A percentile compares a stretch with the other conserved stretches of the same genome.
phyloP scores from a whole-genome alignment of 1,140 invertebrate genomes.

The Microvelia longipes region DNA sequence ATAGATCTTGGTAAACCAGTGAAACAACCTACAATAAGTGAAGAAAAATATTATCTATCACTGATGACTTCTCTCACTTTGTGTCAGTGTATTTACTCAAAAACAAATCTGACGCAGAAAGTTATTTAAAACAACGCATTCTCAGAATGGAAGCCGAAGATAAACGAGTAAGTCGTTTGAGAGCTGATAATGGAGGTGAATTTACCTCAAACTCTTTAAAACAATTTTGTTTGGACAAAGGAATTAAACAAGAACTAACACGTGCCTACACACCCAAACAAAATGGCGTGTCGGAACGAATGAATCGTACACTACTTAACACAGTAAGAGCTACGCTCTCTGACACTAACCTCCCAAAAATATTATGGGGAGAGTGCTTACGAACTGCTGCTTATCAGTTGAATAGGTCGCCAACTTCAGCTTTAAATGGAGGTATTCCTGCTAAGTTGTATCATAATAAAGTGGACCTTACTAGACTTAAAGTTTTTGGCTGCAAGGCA shows the following conservation, averaged over 20 bases:
- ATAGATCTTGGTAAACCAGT: not conserved
- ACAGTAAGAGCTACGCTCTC: not conserved
- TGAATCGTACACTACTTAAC: not conserved
- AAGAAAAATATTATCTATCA: not conserved
- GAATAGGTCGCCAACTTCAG: not conserved
- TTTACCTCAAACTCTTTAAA: not conserved
- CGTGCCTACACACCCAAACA: not conserved
- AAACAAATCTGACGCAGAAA: not conserved
- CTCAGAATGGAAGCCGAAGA: not conserved
- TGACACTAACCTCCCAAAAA: not conserved
- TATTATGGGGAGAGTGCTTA: not conserved
- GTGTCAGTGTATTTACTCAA: not conserved
- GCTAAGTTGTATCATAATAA: not conserved
- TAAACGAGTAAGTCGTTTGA: not conserved
- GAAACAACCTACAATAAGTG: not conserved
- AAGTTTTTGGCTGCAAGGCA: not conserved
- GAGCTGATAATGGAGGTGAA: not conserved
- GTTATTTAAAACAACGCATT: conserved; percentile 4
- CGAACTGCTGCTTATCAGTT: not conserved
- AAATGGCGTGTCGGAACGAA: not conserved
- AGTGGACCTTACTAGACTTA: not conserved
- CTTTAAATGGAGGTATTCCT: not conserved
- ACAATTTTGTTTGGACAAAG: not conserved
- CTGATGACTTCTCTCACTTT: not conserved
- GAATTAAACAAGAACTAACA: not conserved